phyloP scores from a whole-genome alignment of 2,113 vertebrate genomes.

The Zapornia atra region DNA sequence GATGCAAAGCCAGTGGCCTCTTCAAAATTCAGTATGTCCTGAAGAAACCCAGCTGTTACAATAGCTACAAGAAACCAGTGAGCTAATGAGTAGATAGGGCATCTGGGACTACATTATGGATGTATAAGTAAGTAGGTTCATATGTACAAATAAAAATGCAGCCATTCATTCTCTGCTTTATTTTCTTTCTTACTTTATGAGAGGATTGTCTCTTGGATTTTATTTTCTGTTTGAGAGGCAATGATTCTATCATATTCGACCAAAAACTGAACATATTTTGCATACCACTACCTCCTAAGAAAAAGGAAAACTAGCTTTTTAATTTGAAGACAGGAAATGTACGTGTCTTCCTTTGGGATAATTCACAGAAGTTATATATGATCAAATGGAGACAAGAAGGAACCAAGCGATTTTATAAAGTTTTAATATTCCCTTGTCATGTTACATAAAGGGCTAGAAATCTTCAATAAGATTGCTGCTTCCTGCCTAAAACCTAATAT shows the following conservation, averaged over 20 bases:
- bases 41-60: not conserved
- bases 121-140: not conserved
- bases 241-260: not conserved
- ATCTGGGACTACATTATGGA: not conserved
- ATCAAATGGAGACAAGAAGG: not conserved
- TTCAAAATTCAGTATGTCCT: not conserved
- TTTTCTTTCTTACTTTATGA: not conserved
- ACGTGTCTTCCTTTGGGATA: not conserved
- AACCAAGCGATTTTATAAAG: not conserved
- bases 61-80: not conserved
- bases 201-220: not conserved
- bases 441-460: conserved; percentile 33
- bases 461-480: not conserved
- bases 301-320: not conserved
- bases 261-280: not conserved
- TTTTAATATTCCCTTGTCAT: conserved; percentile 1
- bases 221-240: not conserved
- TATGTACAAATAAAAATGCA: not conserved
- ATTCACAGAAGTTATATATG: not conserved
- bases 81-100: not conserved
- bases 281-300: not conserved
- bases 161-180: not conserved
- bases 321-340: not conserved
- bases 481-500: conserved; percentile 16
- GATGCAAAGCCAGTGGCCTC: not conserved